phyloP scores from a whole-genome alignment of 2,888 invertebrate species.

The Boloria euphrosyne region DNA sequence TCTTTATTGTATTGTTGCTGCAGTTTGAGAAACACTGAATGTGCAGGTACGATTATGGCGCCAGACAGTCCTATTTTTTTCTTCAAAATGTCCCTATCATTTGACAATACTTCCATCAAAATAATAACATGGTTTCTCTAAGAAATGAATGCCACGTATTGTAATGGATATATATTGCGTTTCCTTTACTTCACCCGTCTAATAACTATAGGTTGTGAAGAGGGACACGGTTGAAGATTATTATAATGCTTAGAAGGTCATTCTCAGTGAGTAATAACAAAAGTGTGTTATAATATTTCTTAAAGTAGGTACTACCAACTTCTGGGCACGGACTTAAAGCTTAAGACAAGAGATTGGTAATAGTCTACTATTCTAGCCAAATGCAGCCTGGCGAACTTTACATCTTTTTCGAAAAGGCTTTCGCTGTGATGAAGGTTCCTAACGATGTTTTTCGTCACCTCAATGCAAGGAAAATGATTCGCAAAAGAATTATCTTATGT shows the following conservation, averaged over 20 bases:
- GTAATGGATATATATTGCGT: conserved; percentile 22
- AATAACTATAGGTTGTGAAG: conserved; percentile 1
- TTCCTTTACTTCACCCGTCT: conserved; percentile 14
- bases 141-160: conserved; percentile 32
- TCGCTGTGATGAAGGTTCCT: too few species aligned
- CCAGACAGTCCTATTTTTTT: conserved; percentile 62
- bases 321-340: too few species aligned
- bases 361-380: too few species aligned
- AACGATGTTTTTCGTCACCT: too few species aligned
- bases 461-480: too few species aligned
- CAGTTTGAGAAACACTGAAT: conserved; percentile 52
- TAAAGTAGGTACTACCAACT: too few species aligned
- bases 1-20: neutral
- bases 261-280: neutral
- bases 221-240: conserved; percentile 1
- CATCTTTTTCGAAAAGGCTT: too few species aligned
- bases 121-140: conserved; percentile 44
- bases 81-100: conserved; percentile 48
- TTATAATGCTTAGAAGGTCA: neutral
- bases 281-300: too few species aligned
- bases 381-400: too few species aligned
- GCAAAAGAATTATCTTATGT: too few species aligned
- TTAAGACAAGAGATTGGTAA: too few species aligned
- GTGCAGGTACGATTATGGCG: conserved; percentile 64
- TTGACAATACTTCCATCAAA: conserved; percentile 49